These are phyloP conservation scores for Heliconius nattereri DNA, from an alignment of 1,140 invertebrate species.

Conservation along the genomic window DNA sequence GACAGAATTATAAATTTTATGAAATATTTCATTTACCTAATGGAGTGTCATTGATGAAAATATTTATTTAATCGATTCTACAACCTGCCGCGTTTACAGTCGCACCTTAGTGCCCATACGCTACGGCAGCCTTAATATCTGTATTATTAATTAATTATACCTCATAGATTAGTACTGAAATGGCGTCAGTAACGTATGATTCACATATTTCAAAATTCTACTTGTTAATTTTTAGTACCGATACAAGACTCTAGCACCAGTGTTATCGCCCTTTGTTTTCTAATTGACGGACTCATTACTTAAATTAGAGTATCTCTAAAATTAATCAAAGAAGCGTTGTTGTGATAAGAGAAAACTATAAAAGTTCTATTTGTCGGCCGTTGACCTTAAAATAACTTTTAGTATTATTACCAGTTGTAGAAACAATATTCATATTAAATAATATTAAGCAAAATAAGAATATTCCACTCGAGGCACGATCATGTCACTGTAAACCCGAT, in stretches of 20 bases:
- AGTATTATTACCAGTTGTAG: not conserved
- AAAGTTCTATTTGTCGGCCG: slow-evolving; percentile 30
- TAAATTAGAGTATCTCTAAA: slow-evolving; percentile 37
- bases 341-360: slow-evolving; percentile 23
- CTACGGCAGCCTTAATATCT: too few species aligned
- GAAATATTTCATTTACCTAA: too few species aligned
- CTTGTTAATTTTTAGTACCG: not conserved
- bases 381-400: slow-evolving; percentile 18
- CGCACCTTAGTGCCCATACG: too few species aligned
- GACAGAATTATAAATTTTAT: too few species aligned
- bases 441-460: too few species aligned
- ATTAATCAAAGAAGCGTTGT: slow-evolving; percentile 37
- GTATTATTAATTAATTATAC: not conserved
- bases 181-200: not conserved
- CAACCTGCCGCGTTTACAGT: too few species aligned
- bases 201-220: not conserved
- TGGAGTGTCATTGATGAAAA: too few species aligned
- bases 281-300: slow-evolving; percentile 40
- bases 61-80: too few species aligned
- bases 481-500: too few species aligned
- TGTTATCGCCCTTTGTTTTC: slow-evolving; percentile 29
- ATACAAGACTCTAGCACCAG: not conserved
- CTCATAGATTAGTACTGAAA: not conserved
- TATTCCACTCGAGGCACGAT: too few species aligned
- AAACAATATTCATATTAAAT: not conserved